Evolutionary conservation across 2,113 vertebrate genomes (phyloP), one percentile per base, ranked within the genome.

Genomic region (Trichomycterus rosablanca): DNA sequence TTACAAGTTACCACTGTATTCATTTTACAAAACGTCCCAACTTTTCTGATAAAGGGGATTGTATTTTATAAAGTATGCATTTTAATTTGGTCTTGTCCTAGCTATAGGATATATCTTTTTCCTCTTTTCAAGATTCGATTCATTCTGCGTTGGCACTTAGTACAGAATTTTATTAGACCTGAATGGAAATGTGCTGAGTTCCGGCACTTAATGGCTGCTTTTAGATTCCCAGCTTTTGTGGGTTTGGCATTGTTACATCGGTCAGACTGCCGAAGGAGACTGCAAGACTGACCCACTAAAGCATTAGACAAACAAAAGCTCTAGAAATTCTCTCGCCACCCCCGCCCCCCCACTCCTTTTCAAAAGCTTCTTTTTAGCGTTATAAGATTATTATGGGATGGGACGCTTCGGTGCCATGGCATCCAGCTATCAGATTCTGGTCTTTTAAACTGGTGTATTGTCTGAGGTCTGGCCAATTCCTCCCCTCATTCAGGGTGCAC

Each of bases 371-470:
- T 71, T 66, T 67, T 53, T 30, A 67, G 51, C 67, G 64, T 54
- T 26, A 50, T 39, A 11, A 56, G 65, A 64, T 63, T 67, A 71
- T 72, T 72, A 67, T 63, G 18, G 65, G 70, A 58, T 59, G 18
- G 65, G 70, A 58, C 55, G 48, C 53, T 39, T 32, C 43, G 59
- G 60, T 68, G 65, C 63, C 70, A 72, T 68, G 44, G 63, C 42
- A 49, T n/a, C n/a, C n/a, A n/a, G 44, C 64, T 61, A 58, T 71
- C n/a, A 7, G 68, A 67, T 61, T 67, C 74, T 63, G 54, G 68
- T 61, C 77, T 80, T 71, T 77, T 75, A 76, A 67, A 30, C 59
- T 76, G 72, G 75, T 54, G 77, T 79, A 75, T 76, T 52, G 63
- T 76, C 26, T 11, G 50, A 72, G 76, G 78, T 78, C 51, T 77